Evolutionary conservation across 53 echinoderm and acorn worm genomes (phyloP).

Genomic region (Zoroaster sp.): DNA sequence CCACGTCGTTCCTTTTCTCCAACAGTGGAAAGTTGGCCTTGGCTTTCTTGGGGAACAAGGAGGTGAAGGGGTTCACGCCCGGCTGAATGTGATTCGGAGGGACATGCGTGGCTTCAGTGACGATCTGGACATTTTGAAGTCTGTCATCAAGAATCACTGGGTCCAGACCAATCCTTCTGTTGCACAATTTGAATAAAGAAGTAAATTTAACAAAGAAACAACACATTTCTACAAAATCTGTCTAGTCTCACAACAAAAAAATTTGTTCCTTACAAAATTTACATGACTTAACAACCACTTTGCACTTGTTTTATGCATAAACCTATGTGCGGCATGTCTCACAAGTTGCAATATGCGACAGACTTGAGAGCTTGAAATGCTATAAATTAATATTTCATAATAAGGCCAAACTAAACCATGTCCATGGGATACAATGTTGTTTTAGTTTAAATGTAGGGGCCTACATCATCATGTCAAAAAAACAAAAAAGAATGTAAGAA

Average conservation of each 20-base stretch:
- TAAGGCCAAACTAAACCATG: too few species aligned
- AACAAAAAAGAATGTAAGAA: too few species aligned
- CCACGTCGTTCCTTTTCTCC: constrained; percentile 39
- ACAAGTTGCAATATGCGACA: not conserved
- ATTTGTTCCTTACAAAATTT: too few species aligned
- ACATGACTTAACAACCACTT: too few species aligned
- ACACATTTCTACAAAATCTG: not conserved
- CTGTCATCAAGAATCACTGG: constrained; percentile 49
- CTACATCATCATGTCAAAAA: too few species aligned
- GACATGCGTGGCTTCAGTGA: constrained; percentile 32
- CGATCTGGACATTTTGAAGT: constrained; percentile 10
- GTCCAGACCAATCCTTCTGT: not conserved
- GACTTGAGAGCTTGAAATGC: not conserved
- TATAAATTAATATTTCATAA: not conserved
- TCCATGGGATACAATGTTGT: too few species aligned
- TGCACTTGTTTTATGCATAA: too few species aligned
- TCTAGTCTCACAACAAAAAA: not conserved
- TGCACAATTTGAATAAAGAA: not conserved
- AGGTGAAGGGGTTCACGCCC: constrained; percentile 35
- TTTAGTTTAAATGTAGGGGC: too few species aligned
- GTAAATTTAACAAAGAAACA: not conserved
- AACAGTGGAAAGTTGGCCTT: constrained; percentile 29
- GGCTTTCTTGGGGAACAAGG: constrained; percentile 60
- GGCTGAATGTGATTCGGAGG: constrained; percentile 33
- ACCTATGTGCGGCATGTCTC: not conserved